Percentiles rank a stretch among this genome's conserved stretches.
Conservation (phyloP, 2,113 vertebrate genomes). For the Perca fluviatilis region DNA sequence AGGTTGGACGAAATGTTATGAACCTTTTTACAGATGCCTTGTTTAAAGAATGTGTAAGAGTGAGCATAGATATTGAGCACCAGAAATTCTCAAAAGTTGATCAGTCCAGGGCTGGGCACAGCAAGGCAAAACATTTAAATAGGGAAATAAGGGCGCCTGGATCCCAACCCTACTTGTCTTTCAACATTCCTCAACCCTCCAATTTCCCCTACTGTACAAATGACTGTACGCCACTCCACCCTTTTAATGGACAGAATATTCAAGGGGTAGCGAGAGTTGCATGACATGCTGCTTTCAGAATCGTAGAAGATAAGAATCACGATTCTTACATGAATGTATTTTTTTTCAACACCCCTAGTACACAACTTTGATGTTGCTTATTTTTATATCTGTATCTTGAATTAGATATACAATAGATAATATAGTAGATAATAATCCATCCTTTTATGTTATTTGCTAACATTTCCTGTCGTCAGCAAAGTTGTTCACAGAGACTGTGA, state of each 20-base stretch:
- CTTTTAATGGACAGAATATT: neutral
- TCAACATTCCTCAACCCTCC: constrained; percentile 26
- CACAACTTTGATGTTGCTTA: neutral
- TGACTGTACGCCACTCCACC: constrained; percentile 4
- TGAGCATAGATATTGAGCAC: neutral
- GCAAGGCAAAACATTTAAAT: too few relatives aligned
- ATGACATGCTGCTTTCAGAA: neutral
- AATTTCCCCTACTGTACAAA: constrained; percentile 2
- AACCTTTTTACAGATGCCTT: neutral
- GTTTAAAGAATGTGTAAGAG: neutral
- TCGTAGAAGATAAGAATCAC: too few relatives aligned
- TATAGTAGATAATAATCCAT: neutral
- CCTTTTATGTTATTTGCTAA: neutral
- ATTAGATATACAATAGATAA: too few relatives aligned
- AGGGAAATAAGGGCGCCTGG: neutral
- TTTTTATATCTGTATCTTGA: neutral
- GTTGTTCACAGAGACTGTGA: neutral
- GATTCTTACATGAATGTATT: too few relatives aligned
- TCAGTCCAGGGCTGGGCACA: neutral
- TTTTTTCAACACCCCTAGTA: neutral
- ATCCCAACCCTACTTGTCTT: constrained; percentile 14
- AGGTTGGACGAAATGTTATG: neutral
- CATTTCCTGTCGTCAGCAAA: neutral
- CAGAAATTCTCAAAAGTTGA: neutral
- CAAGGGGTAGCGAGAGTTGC: neutral